phyloP scores from a whole-genome alignment of 2,888 invertebrate species.

The Sthenelais limicola region DNA sequence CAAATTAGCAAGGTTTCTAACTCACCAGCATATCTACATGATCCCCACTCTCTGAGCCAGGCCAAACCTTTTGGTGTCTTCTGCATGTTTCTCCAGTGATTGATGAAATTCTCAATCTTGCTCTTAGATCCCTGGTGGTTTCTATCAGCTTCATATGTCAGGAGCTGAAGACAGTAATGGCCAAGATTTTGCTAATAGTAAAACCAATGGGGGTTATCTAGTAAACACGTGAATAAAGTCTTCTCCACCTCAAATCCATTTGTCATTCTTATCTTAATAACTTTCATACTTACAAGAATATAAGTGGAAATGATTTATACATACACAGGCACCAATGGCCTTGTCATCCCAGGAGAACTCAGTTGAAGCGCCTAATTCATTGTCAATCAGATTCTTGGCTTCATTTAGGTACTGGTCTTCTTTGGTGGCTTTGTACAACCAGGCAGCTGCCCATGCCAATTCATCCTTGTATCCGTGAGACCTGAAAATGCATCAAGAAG shows the following conservation, averaged over 20 bases:
- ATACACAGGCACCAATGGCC: conserved; percentile 58
- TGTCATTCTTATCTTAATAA: too few species aligned
- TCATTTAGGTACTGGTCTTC: conserved; percentile 54
- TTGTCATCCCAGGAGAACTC: conserved; percentile 66
- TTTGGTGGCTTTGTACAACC: conserved; percentile 47
- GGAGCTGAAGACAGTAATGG: too few species aligned
- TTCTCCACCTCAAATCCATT: too few species aligned
- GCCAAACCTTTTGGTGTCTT: conserved; percentile 65
- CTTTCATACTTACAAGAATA: too few species aligned
- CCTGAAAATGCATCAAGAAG: too few species aligned
- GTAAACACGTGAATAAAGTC: too few species aligned
- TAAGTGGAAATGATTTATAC: too few species aligned
- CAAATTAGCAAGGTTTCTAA: too few species aligned
- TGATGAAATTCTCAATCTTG: too few species aligned
- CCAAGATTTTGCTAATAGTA: too few species aligned
- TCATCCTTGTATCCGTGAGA: conserved; percentile 47
- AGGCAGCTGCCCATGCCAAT: conserved; percentile 45
- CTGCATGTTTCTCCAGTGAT: conserved; percentile 61
- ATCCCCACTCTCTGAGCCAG: conserved; percentile 63
- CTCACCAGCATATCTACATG: conserved; percentile 60
- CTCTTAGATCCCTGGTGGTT: too few species aligned
- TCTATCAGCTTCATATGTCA: conserved; percentile 58
- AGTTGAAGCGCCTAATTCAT: conserved; percentile 54
- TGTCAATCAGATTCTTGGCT: conserved; percentile 54
- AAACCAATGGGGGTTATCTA: too few species aligned